phyloP scores from a whole-genome alignment of 2,888 invertebrate species.

The Esperia sulphurella region DNA sequence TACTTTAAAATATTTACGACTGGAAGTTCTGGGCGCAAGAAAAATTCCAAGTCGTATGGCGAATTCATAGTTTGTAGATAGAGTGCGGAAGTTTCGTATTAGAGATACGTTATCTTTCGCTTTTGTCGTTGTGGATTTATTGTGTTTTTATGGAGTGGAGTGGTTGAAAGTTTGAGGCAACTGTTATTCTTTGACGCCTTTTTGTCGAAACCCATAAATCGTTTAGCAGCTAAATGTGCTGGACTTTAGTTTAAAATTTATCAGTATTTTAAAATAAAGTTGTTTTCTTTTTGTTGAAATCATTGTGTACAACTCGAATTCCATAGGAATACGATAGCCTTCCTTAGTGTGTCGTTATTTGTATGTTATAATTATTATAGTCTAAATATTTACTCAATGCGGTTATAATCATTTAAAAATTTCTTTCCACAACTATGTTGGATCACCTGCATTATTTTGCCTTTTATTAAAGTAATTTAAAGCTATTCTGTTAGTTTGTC shows the following conservation, averaged over 20 bases:
- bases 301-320: too few species aligned
- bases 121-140: constrained; percentile 49
- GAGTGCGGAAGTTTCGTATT: constrained; percentile 56
- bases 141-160: constrained; percentile 43
- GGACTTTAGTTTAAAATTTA: too few species aligned
- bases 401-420: too few species aligned
- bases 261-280: too few species aligned
- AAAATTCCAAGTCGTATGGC: constrained; percentile 54
- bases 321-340: too few species aligned
- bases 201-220: not conserved
- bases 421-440: not conserved
- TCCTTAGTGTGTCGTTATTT: too few species aligned
- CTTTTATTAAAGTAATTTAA: not conserved
- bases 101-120: constrained; percentile 41
- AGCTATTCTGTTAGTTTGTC: constrained; percentile 30
- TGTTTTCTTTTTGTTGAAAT: too few species aligned
- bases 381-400: too few species aligned
- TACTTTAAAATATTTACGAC: constrained; percentile 78
- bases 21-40: constrained; percentile 52
- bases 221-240: too few species aligned
- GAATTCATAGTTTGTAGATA: constrained; percentile 64
- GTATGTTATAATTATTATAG: too few species aligned
- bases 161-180: constrained; percentile 20
- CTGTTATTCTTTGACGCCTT: not conserved
- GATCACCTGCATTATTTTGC: not conserved